These are phyloP conservation scores for Drosophila kambysellisi DNA, from an alignment of 2,888 invertebrate species.

Conservation along the genomic window DNA sequence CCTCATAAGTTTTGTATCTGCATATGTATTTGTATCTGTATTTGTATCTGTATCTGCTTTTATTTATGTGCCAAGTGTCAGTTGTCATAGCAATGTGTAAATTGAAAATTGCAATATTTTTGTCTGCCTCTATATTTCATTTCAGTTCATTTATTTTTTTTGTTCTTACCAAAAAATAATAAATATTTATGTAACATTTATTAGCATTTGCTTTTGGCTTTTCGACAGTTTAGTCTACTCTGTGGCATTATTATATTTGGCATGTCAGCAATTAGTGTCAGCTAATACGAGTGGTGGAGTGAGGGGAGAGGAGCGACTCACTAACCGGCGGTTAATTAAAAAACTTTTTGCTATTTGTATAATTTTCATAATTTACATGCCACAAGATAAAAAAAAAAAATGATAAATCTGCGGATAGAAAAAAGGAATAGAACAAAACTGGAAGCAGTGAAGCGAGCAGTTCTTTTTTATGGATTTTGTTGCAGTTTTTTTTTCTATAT, in stretches of 20 bases:
- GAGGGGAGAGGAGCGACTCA: slow-evolving; percentile 8
- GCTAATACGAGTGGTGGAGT: neutral
- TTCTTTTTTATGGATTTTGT: slow-evolving; percentile 34
- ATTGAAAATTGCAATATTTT: slow-evolving; percentile 51
- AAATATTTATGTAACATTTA: slow-evolving; percentile 66
- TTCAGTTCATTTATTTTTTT: slow-evolving; percentile 4
- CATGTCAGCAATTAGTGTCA: slow-evolving; percentile 59
- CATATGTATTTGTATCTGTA: neutral
- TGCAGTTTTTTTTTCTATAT: slow-evolving; percentile 3
- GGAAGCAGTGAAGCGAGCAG: slow-evolving; percentile 59
- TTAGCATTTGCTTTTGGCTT: slow-evolving; percentile 61
- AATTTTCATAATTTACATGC: slow-evolving; percentile 75
- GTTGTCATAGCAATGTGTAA: slow-evolving; percentile 50
- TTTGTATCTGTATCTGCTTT: slow-evolving; percentile 46
- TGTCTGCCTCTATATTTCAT: slow-evolving; percentile 7
- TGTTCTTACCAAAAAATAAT: slow-evolving; percentile 45
- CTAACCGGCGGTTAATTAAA: slow-evolving; percentile 74
- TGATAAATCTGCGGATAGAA: slow-evolving; percentile 25
- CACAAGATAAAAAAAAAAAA: slow-evolving; percentile 43
- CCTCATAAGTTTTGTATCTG: slow-evolving; percentile 29
- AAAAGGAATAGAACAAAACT: slow-evolving; percentile 19
- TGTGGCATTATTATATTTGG: slow-evolving; percentile 26
- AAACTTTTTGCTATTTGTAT: slow-evolving; percentile 75
- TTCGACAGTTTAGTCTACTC: slow-evolving; percentile 50
- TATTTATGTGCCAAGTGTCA: slow-evolving; percentile 75